Evolutionary conservation across 2,797 vertebrate species (phyloP).

Genomic region (Ambastaia sidthimunki): DNA sequence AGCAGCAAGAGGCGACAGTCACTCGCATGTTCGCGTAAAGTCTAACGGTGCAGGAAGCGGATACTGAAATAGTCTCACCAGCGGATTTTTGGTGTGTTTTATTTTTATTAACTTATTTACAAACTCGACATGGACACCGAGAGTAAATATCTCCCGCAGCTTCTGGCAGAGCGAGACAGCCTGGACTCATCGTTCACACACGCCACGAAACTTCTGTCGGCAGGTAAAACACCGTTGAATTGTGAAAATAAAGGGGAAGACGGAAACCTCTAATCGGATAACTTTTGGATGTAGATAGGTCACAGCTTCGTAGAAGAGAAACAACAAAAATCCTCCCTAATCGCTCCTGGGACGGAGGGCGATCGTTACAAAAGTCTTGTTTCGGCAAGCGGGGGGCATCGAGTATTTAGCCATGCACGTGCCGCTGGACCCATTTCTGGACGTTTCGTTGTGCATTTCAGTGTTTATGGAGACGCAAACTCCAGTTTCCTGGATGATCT

Average conservation of each 20-base stretch:
- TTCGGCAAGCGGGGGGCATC: neutral
- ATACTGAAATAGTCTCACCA: slow-evolving; percentile 66
- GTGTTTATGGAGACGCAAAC: neutral
- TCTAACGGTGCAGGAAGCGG: slow-evolving; percentile 59
- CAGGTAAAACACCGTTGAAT: slow-evolving; percentile 75
- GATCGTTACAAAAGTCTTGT: slow-evolving; percentile 30
- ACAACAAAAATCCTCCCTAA: neutral
- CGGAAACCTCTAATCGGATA: neutral
- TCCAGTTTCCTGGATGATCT: neutral
- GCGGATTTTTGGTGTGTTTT: slow-evolving; percentile 71
- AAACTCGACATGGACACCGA: slow-evolving; percentile 89
- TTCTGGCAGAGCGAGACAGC: slow-evolving; percentile 95
- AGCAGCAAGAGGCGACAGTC: slow-evolving; percentile 24
- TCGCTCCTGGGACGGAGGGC: slow-evolving; percentile 22
- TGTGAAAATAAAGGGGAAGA: neutral
- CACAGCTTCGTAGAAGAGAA: neutral
- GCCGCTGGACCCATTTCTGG: neutral
- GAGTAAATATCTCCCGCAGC: slow-evolving; percentile 92
- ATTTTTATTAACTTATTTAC: slow-evolving; percentile 52
- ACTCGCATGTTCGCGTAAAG: slow-evolving; percentile 61
- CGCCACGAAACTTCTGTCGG: slow-evolving; percentile 91
- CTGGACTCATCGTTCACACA: slow-evolving; percentile 94
- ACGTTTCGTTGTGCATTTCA: neutral
- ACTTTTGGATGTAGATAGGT: neutral
- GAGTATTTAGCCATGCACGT: slow-evolving; percentile 14